Conservation (phyloP, 2,113 vertebrate species). For the Alosa alosa region DNA sequence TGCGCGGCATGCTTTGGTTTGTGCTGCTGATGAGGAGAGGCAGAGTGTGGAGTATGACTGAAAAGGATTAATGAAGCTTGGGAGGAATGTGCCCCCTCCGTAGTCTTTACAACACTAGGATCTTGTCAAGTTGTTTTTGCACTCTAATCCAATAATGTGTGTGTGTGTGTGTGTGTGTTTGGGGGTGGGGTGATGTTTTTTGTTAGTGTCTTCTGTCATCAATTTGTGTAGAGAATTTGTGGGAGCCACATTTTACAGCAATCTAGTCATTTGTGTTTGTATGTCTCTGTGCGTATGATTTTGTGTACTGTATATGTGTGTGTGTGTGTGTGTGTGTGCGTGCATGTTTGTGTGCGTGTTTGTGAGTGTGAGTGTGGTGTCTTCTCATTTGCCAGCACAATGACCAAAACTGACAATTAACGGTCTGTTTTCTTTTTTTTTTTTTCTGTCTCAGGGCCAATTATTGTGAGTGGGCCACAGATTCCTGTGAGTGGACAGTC, state of each 20-base stretch:
- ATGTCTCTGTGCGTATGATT: not conserved
- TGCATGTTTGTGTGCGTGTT: conserved; percentile 19
- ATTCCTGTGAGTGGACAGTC: conserved; percentile 45
- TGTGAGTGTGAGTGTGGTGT: conserved; percentile 15
- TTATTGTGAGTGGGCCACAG: conserved; percentile 41
- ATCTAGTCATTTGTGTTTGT: not conserved
- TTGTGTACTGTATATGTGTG: not conserved
- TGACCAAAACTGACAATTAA: conserved; percentile 45
- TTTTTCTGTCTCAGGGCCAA: conserved; percentile 41
- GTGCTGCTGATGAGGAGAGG: not conserved
- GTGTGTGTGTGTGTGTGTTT: conserved; percentile 5
- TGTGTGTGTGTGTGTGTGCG: conserved; percentile 18
- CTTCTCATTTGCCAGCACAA: conserved; percentile 29
- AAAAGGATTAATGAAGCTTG: conserved; percentile 65
- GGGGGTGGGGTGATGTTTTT: not conserved
- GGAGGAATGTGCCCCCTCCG: conserved; percentile 62
- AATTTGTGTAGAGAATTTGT: not conserved
- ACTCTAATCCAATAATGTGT: conserved; percentile 45
- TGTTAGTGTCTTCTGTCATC: not conserved
- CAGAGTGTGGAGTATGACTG: conserved; percentile 42
- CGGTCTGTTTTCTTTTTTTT: conserved; percentile 40
- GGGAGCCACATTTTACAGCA: not conserved
- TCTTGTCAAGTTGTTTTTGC: conserved; percentile 62
- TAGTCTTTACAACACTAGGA: conserved; percentile 54
- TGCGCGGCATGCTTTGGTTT: not conserved